Percentiles rank a stretch among this genome's conserved stretches.
These are phyloP conservation scores for Lucilia sericata DNA, from an alignment of 1,140 invertebrate genomes.

Conservation along the genomic window DNA sequence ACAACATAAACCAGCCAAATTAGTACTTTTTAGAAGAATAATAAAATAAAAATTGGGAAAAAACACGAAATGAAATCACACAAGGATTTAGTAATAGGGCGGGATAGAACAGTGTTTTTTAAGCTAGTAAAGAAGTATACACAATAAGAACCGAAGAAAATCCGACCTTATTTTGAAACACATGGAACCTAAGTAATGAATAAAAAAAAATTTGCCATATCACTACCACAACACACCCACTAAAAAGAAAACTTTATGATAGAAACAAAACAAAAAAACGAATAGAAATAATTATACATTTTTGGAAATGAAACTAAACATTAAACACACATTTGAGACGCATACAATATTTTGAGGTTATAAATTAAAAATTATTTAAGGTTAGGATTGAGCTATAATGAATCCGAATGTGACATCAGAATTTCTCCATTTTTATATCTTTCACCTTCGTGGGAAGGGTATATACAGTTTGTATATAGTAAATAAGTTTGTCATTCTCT, in stretches of 20 bases:
- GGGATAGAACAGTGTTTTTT: not conserved
- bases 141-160: slow-evolving; percentile 23
- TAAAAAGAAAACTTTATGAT: not conserved
- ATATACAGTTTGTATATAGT: too few species aligned
- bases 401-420: too few species aligned
- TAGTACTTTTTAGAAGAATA: slow-evolving; percentile 39
- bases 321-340: not conserved
- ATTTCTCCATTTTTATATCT: too few species aligned
- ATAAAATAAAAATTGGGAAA: not conserved
- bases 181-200: slow-evolving; percentile 26
- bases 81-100: not conserved
- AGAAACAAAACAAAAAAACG: not conserved
- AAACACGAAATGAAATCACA: not conserved
- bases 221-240: slow-evolving; percentile 30
- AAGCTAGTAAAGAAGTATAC: not conserved
- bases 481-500: too few species aligned
- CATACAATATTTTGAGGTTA: not conserved
- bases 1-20: slow-evolving; percentile 36
- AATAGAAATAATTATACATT: not conserved
- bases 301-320: not conserved
- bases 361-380: not conserved
- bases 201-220: slow-evolving; percentile 30
- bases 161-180: slow-evolving; percentile 27
- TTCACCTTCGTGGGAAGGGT: too few species aligned
- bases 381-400: too few species aligned